Conservation (phyloP, 2,113 vertebrate species). For the Canis aureus region DNA sequence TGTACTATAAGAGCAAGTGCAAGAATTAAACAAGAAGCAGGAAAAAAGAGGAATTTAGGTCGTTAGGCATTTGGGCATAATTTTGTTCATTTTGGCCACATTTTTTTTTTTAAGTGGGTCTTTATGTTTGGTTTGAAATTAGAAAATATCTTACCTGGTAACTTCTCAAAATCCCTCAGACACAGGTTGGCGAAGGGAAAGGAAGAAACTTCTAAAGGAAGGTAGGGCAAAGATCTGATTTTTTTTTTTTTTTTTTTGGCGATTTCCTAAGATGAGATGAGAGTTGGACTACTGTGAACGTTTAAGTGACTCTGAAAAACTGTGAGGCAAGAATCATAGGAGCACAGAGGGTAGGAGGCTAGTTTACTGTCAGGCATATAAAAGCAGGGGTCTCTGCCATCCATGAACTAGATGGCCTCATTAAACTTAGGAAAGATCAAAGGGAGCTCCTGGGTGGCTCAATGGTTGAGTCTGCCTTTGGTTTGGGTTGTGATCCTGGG, state of each 20-base stretch:
- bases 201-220: background rate
- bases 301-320: background rate
- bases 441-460: background rate
- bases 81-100: background rate
- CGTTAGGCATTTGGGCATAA: background rate
- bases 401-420: background rate
- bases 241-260: background rate
- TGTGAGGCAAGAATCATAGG: background rate
- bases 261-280: background rate
- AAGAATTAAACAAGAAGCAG: background rate
- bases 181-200: background rate
- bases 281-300: background rate
- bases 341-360: background rate
- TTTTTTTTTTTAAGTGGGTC: background rate
- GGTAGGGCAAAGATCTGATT: background rate
- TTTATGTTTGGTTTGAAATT: constrained; percentile 10
- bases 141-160: background rate
- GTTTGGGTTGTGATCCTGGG: too few species aligned
- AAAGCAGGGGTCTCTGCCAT: background rate
- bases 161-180: background rate
- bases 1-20: background rate
- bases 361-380: background rate
- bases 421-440: background rate
- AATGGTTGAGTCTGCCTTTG: too few species aligned
- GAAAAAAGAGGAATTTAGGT: background rate